phyloP scores from a whole-genome alignment of 2,888 invertebrate genomes.

The Antitype chi region DNA sequence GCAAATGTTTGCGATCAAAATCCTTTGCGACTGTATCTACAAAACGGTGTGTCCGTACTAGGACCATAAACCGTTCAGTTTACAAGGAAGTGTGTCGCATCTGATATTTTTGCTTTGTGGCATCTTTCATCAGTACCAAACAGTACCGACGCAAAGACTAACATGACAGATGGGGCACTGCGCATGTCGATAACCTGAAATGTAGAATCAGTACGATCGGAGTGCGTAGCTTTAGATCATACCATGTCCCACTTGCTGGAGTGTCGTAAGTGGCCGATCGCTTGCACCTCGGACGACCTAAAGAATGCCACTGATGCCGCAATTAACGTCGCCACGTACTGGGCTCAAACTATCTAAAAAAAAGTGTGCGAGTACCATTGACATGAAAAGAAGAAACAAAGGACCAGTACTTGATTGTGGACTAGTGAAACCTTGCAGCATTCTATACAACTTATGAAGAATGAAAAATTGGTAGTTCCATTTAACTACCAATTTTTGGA shows the following conservation, averaged over 20 bases:
- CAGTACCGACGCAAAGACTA: slow-evolving; percentile 22
- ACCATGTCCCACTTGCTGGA: too few relatives aligned
- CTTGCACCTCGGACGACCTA: too few relatives aligned
- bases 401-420: neutral
- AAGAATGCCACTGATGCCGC: too few relatives aligned
- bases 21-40: neutral
- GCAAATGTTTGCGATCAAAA: neutral
- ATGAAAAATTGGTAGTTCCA: too few relatives aligned
- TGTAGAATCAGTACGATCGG: slow-evolving; percentile 11
- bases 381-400: too few relatives aligned
- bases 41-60: slow-evolving; percentile 35
- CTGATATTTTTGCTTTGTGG: slow-evolving; percentile 69
- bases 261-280: too few relatives aligned
- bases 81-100: slow-evolving; percentile 70
- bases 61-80: slow-evolving; percentile 59
- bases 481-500: neutral
- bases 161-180: slow-evolving; percentile 11
- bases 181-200: slow-evolving; percentile 40
- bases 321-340: too few relatives aligned
- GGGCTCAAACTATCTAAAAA: too few relatives aligned
- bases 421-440: neutral
- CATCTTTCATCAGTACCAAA: slow-evolving; percentile 44
- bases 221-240: too few relatives aligned
- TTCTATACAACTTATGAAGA: neutral
- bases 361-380: too few relatives aligned